These are phyloP conservation scores for Lucilia sericata DNA, from an alignment of 1,140 invertebrate genomes.

Conservation along the genomic window DNA sequence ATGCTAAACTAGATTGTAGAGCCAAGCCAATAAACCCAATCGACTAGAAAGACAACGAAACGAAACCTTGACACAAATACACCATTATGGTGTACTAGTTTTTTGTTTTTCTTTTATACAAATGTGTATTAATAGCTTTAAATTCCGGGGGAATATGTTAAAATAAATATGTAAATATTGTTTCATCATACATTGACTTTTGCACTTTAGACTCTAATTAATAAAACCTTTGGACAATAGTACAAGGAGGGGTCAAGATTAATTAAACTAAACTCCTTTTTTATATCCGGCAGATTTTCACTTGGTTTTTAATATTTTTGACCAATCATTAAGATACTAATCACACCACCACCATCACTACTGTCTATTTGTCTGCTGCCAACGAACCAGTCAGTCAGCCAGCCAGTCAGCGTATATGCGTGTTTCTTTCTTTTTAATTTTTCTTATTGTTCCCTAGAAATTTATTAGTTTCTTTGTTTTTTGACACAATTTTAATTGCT, in stretches of 20 bases:
- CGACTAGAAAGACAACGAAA: neutral
- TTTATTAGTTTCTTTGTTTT: slow-evolving; percentile 41
- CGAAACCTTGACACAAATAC: slow-evolving; percentile 40
- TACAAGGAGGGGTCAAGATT: neutral
- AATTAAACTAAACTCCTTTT: neutral
- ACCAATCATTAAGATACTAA: slow-evolving; percentile 44
- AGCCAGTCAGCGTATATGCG: slow-evolving; percentile 38
- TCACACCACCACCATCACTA: neutral
- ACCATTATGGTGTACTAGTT: neutral
- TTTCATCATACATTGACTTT: slow-evolving; percentile 7
- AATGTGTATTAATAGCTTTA: slow-evolving; percentile 17
- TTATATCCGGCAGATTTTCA: neutral
- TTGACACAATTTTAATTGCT: neutral
- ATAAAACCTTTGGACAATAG: neutral
- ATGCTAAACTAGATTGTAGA: neutral
- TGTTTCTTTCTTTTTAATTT: slow-evolving; percentile 37
- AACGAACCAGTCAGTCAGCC: slow-evolving; percentile 23
- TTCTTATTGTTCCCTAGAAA: slow-evolving; percentile 38
- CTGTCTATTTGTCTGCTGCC: slow-evolving; percentile 1
- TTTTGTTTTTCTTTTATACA: neutral
- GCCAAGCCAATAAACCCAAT: neutral
- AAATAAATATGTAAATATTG: neutral
- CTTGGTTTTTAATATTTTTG: slow-evolving; percentile 4
- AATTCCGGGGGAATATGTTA: neutral
- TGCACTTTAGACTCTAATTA: slow-evolving; percentile 4